phyloP scores from a whole-genome alignment of 2,797 vertebrate species.

The Spea hammondii region DNA sequence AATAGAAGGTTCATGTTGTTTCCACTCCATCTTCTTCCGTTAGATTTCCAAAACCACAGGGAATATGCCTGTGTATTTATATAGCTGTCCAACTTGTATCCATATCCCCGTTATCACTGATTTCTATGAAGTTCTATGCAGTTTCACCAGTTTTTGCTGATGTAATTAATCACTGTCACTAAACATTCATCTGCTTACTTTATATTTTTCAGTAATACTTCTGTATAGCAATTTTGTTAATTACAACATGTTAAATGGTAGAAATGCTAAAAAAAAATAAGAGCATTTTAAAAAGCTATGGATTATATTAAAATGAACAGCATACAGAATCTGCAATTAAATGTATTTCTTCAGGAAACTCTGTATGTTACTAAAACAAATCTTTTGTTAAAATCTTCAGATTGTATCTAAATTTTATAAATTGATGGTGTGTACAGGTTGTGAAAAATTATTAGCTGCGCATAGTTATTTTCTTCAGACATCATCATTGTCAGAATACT shows the following conservation, averaged over 20 bases:
- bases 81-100: neutral
- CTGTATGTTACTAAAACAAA: conserved; percentile 15
- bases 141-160: too few relatives aligned
- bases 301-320: neutral
- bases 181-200: too few relatives aligned
- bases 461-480: conserved; percentile 31
- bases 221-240: too few relatives aligned
- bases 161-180: too few relatives aligned
- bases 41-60: neutral
- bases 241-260: too few relatives aligned
- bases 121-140: too few relatives aligned
- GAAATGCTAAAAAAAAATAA: neutral
- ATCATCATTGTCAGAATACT: conserved; percentile 41
- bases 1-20: conserved; percentile 8
- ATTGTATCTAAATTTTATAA: neutral
- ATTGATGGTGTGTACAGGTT: conserved; percentile 6
- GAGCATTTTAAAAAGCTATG: neutral
- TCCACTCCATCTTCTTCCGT: neutral
- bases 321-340: neutral
- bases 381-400: conserved; percentile 24
- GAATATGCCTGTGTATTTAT: neutral
- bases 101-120: neutral
- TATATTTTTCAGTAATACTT: too few relatives aligned
- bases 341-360: neutral
- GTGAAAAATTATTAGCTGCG: conserved; percentile 24